Conservation (phyloP, 2,113 vertebrate species). For the Lontra canadensis region DNA sequence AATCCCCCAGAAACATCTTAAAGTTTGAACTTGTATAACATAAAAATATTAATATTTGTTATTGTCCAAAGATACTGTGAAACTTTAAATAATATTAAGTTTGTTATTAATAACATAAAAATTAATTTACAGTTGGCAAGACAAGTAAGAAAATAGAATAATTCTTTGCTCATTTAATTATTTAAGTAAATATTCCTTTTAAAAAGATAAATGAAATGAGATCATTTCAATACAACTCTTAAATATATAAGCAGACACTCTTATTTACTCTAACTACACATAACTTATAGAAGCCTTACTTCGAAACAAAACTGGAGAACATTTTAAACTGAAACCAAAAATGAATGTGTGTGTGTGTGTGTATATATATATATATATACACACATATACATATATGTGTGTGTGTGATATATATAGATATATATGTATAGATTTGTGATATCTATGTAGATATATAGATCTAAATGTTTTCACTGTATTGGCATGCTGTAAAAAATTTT, state of each 20-base stretch:
- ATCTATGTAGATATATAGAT: not conserved
- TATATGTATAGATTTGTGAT: not conserved
- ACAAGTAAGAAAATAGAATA: not conserved
- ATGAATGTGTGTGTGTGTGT: no score
- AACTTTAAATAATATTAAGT: not conserved
- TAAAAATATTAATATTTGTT: not conserved
- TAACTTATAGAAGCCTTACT: not conserved
- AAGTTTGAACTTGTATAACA: not conserved
- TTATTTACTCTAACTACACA: not conserved
- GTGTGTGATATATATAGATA: not conserved
- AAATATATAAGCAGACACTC: not conserved
- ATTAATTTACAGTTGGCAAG: not conserved
- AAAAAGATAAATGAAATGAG: not conserved
- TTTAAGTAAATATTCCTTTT: not conserved
- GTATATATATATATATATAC: not conserved
- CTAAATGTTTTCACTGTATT: not conserved
- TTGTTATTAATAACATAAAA: not conserved
- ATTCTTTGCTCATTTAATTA: not conserved
- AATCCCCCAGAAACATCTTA: constrained; percentile 8
- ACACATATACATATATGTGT: accelerated
- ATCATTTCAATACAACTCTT: not conserved
- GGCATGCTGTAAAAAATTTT: not conserved
- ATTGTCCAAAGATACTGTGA: not conserved
- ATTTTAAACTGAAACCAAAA: not conserved
- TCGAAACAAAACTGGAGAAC: not conserved